These are phyloP conservation scores for Cossypha polioptera DNA, from an alignment of 2,797 vertebrate genomes.

Conservation along the genomic window DNA sequence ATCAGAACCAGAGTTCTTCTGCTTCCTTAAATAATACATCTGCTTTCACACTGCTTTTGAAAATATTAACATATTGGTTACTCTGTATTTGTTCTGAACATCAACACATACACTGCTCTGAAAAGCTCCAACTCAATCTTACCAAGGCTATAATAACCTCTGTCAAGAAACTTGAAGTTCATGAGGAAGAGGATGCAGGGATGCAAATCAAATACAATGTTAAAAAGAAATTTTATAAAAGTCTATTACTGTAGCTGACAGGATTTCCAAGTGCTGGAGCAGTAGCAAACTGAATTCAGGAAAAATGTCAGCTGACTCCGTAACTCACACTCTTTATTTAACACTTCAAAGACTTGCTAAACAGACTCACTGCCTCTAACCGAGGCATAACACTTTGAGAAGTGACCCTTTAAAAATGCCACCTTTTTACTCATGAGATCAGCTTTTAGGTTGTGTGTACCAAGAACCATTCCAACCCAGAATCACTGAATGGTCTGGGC, in stretches of 20 bases:
- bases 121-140: not conserved
- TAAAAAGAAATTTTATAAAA: not conserved
- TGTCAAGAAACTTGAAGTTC: not conserved
- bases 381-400: not conserved
- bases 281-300: not conserved
- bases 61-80: not conserved
- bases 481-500: not conserved
- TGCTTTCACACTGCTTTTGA: not conserved
- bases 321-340: not conserved
- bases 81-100: not conserved
- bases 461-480: not conserved
- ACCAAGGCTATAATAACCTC: not conserved
- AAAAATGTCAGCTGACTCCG: rapidly evolving
- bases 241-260: not conserved
- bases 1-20: not conserved
- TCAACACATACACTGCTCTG: not conserved
- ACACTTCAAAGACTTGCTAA: not conserved
- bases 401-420: not conserved
- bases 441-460: not conserved
- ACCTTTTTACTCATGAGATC: not conserved
- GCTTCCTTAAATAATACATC: not conserved
- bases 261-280: not conserved
- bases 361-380: not conserved
- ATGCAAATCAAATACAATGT: not conserved
- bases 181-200: not conserved